Conservation (phyloP, 2,888 invertebrate genomes). For the Deroplatys truncata region DNA sequence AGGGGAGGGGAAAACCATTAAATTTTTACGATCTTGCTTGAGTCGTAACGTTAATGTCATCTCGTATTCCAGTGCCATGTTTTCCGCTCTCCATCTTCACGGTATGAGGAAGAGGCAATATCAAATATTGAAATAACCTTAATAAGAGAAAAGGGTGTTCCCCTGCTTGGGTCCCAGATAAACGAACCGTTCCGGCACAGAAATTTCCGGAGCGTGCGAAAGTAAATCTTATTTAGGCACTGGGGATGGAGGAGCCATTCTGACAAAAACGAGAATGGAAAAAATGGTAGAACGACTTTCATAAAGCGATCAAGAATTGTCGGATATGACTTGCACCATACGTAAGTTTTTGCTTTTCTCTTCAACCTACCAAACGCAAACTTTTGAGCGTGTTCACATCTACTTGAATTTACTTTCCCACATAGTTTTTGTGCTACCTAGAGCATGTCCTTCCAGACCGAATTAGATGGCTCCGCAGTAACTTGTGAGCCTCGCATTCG, state of each 20-base stretch:
- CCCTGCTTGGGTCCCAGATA: background rate
- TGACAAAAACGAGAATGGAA: background rate
- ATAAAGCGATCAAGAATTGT: background rate
- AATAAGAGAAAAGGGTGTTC: slow-evolving; percentile 3
- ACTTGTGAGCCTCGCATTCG: too few species aligned
- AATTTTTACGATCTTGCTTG: slow-evolving; percentile 14
- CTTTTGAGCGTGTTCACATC: too few species aligned
- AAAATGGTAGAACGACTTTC: background rate
- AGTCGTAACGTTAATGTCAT: background rate
- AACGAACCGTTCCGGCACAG: background rate
- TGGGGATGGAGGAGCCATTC: background rate
- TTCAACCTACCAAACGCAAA: too few species aligned
- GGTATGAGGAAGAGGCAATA: slow-evolving; percentile 3
- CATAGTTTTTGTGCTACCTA: too few species aligned
- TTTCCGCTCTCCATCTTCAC: background rate
- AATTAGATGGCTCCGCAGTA: too few species aligned
- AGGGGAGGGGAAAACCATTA: background rate
- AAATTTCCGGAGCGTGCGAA: background rate
- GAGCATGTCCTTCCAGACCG: too few species aligned
- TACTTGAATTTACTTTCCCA: too few species aligned
- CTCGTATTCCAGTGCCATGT: background rate
- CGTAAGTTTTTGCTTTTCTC: too few species aligned
- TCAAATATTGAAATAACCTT: slow-evolving; percentile 8
- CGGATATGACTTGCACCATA: background rate
- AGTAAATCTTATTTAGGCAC: background rate